Evolutionary conservation across 2,888 invertebrate species (phyloP).

Genomic region (Ditylenchus weischeri): DNA sequence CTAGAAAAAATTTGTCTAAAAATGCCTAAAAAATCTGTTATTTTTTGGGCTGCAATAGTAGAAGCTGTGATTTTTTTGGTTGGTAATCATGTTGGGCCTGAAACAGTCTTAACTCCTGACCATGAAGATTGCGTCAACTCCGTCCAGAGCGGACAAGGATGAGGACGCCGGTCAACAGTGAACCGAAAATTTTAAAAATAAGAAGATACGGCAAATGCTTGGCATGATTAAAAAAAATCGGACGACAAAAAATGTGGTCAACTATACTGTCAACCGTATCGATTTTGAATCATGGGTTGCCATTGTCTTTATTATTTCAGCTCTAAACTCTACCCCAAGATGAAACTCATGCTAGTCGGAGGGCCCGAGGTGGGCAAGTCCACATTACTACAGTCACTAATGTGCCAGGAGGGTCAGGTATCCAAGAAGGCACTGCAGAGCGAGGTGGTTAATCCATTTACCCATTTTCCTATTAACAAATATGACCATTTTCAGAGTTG

Average conservation of each 20-base stretch:
- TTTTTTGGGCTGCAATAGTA: no score
- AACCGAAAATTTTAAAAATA: background rate
- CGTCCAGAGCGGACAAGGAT: no score
- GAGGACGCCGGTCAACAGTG: no score
- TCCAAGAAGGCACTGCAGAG: constrained; percentile 60
- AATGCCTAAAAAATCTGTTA: no score
- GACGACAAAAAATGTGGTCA: no score
- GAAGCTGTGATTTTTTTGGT: no score
- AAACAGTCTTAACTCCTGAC: no score
- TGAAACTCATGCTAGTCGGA: constrained; percentile 72
- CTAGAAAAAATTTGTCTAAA: no score
- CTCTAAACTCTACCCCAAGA: constrained; percentile 84
- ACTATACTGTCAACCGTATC: no score
- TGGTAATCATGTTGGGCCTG: background rate
- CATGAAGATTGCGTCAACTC: no score
- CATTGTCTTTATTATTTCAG: constrained; percentile 50
- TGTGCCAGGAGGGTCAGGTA: constrained; percentile 79
- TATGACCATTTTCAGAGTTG: constrained; percentile 70
- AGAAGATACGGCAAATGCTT: background rate
- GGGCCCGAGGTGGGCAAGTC: constrained; percentile 83
- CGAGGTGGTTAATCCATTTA: constrained; percentile 18
- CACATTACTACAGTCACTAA: constrained; percentile 72
- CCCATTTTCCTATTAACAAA: constrained; percentile 29
- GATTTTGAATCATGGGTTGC: background rate
- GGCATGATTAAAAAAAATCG: no score